Evolutionary conservation across 2,797 vertebrate genomes (phyloP).

Genomic region (Catostomus latipinnis): DNA sequence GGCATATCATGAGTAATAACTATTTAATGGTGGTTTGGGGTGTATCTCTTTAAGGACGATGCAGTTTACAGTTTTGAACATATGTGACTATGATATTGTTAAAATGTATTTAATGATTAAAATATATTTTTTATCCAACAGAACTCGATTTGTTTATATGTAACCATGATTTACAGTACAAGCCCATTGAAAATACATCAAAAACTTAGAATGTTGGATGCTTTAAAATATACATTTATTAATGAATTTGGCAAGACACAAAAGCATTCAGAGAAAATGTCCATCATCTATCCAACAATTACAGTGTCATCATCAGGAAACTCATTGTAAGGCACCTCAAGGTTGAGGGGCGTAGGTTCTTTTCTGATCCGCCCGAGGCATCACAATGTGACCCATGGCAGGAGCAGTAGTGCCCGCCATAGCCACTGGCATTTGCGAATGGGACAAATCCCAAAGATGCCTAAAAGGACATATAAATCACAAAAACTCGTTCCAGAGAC

Average conservation of each 20-base stretch:
- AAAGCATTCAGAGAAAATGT: slow-evolving; percentile 3
- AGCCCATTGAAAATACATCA: not conserved
- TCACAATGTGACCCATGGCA: slow-evolving; percentile 96
- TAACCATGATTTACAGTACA: not conserved
- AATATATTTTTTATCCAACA: not conserved
- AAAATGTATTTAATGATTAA: slow-evolving; percentile 1
- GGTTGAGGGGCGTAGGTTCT: slow-evolving; percentile 89
- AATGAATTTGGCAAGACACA: slow-evolving; percentile 16
- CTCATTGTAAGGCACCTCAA: slow-evolving; percentile 87
- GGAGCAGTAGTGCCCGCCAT: slow-evolving; percentile 89
- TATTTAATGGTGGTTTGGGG: too few species aligned
- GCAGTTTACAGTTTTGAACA: not conserved
- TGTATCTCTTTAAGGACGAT: not conserved
- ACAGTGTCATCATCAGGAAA: slow-evolving; percentile 81
- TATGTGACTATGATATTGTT: not conserved
- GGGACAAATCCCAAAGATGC: slow-evolving; percentile 82
- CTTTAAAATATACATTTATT: slow-evolving; percentile 51
- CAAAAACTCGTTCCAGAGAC: not conserved
- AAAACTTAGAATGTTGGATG: not conserved
- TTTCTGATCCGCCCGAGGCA: slow-evolving; percentile 90
- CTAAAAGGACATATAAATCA: slow-evolving; percentile 1
- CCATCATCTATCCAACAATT: slow-evolving; percentile 81
- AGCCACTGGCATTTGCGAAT: slow-evolving; percentile 90
- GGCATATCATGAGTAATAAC: not conserved
- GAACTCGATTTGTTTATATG: not conserved